phyloP scores from a whole-genome alignment of 2,888 invertebrate species.

The Opisthograptis luteolata region DNA sequence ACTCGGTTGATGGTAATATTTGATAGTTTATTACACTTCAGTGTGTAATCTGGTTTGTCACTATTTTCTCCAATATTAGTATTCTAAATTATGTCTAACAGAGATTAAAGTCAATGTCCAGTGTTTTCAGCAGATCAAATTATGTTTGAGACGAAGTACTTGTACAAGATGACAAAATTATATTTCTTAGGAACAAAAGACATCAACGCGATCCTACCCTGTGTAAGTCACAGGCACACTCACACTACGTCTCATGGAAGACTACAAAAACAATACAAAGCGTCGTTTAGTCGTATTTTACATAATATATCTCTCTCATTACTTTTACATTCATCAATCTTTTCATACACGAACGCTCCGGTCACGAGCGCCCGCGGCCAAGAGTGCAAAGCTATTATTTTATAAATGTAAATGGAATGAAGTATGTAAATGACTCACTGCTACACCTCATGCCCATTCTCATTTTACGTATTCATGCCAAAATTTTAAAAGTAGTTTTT shows the following conservation, averaged over 20 bases:
- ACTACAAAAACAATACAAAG: neutral
- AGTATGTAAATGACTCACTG: slow-evolving; percentile 25
- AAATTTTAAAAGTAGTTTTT: slow-evolving; percentile 3
- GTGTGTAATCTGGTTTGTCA: too few relatives aligned
- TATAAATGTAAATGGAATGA: slow-evolving; percentile 24
- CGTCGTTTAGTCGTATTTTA: slow-evolving; percentile 10
- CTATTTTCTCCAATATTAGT: too few relatives aligned
- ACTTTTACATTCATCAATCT: slow-evolving; percentile 23
- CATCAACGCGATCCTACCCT: slow-evolving; percentile 23
- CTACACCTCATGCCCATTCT: slow-evolving; percentile 8
- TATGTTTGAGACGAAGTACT: too few relatives aligned
- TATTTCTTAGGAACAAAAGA: slow-evolving; percentile 17
- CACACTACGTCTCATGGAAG: neutral
- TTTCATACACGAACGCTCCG: slow-evolving; percentile 21
- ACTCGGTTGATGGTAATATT: too few relatives aligned
- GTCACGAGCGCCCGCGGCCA: slow-evolving; percentile 25
- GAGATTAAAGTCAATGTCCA: too few relatives aligned
- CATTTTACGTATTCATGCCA: neutral
- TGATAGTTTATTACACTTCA: too few relatives aligned
- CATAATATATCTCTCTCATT: slow-evolving; percentile 15
- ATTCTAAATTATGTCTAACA: too few relatives aligned
- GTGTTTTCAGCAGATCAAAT: too few relatives aligned
- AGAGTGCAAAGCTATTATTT: slow-evolving; percentile 24
- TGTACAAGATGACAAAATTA: neutral
- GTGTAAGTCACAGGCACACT: neutral